Conservation (phyloP, 1,140 invertebrate genomes). For the Platorchestia sp. region DNA sequence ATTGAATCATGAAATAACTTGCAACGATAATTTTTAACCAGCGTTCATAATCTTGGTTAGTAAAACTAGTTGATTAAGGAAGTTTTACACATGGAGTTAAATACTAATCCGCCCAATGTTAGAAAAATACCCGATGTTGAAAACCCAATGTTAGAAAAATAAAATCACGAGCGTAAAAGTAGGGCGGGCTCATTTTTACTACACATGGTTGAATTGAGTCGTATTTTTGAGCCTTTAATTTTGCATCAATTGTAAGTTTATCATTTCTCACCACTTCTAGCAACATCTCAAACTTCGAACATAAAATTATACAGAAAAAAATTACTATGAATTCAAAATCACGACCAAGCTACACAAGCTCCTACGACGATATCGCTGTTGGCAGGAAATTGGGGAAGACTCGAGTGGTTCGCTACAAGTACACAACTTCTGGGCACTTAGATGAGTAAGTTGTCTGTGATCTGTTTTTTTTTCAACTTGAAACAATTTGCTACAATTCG, state of each 20-base stretch:
- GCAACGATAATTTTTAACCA: no score
- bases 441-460: background rate
- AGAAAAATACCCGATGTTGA: no score
- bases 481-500: background rate
- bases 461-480: background rate
- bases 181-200: no score
- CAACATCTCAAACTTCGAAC: background rate
- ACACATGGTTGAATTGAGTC: no score
- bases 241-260: background rate
- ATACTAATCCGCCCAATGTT: no score
- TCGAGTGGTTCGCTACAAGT: background rate
- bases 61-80: no score
- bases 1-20: no score
- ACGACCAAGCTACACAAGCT: background rate
- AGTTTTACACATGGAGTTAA: no score
- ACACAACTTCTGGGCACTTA: background rate
- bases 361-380: background rate
- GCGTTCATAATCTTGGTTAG: no score
- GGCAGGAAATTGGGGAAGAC: background rate
- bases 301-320: background rate
- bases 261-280: background rate
- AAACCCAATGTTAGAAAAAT: no score
- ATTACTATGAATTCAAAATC: background rate
- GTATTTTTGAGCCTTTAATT: no score
- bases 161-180: no score